Evolutionary conservation across 2,113 vertebrate genomes (phyloP).

Genomic region (Macrotus californicus): DNA sequence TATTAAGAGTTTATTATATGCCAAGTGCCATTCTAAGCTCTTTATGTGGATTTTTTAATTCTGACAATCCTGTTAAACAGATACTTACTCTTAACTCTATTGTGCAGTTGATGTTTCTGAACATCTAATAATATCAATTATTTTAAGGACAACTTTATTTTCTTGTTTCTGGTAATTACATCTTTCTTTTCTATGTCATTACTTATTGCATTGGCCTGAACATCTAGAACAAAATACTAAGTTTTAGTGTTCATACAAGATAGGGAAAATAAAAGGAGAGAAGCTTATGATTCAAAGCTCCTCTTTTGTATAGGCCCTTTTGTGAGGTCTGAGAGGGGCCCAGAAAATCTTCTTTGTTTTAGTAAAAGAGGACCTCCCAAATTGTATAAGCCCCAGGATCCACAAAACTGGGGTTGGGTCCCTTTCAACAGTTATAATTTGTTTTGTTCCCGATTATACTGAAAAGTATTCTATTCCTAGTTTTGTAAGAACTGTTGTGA

Average conservation of each 20-base stretch:
- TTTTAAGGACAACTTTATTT: constrained; percentile 34
- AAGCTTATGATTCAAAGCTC: constrained; percentile 4
- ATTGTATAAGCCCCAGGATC: not conserved
- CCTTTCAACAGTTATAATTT: constrained; percentile 2
- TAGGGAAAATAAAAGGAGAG: not conserved
- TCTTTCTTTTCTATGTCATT: constrained; percentile 6
- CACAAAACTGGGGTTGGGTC: not conserved
- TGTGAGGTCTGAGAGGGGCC: not conserved
- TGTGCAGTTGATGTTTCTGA: constrained; percentile 1
- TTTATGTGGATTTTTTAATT: constrained; percentile 6
- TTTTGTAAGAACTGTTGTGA: not conserved
- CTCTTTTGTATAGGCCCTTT: not conserved
- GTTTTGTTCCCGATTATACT: constrained; percentile 18
- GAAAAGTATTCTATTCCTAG: not conserved
- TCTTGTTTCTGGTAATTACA: not conserved
- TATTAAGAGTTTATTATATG: not conserved
- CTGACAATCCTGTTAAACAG: not conserved
- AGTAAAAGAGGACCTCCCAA: not conserved
- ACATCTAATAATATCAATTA: not conserved
- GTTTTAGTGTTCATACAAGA: not conserved
- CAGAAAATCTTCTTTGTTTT: not conserved
- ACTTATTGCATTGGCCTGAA: not conserved
- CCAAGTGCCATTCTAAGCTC: not conserved
- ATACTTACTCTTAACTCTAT: not conserved
- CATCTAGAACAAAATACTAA: constrained; percentile 32